Conservation (phyloP, 2,113 vertebrate genomes). For the Crocuta crocuta region DNA sequence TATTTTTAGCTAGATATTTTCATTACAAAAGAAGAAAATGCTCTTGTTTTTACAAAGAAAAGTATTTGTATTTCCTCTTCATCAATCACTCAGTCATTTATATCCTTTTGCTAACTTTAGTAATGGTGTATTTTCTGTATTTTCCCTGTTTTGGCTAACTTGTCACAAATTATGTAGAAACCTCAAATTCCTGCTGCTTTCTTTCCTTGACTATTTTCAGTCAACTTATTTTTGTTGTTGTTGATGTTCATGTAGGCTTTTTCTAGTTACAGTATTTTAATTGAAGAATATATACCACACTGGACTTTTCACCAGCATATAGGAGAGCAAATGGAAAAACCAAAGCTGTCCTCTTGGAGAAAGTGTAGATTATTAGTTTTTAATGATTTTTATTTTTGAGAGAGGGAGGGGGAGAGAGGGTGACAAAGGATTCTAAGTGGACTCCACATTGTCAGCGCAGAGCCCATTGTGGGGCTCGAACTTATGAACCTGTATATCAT, state of each 20-base stretch:
- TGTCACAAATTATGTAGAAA: not conserved
- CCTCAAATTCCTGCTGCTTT: conserved; percentile 1
- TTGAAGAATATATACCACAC: not conserved
- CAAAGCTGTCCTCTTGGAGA: not conserved
- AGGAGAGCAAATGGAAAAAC: not conserved
- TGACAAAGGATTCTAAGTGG: no score
- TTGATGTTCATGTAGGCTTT: not conserved
- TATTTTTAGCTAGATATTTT: not conserved
- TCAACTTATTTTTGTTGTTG: not conserved
- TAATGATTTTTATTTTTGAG: no score
- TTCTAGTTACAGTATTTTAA: not conserved
- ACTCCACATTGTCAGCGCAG: no score
- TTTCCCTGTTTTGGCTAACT: not conserved
- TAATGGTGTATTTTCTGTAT: not conserved
- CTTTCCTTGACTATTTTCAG: not conserved
- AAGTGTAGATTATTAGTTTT: not conserved
- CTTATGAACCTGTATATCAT: no score
- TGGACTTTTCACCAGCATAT: not conserved
- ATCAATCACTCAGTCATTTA: not conserved
- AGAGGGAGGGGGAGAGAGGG: no score
- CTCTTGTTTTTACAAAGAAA: not conserved
- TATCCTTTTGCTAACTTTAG: not conserved
- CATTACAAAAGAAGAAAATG: not conserved
- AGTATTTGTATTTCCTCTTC: not conserved
- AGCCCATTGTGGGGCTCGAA: no score